A percentile compares a stretch with the other conserved stretches of the same genome.
Evolutionary conservation across 2,797 vertebrate species (phyloP).

Genomic region (Euphonia xanthogaster): DNA sequence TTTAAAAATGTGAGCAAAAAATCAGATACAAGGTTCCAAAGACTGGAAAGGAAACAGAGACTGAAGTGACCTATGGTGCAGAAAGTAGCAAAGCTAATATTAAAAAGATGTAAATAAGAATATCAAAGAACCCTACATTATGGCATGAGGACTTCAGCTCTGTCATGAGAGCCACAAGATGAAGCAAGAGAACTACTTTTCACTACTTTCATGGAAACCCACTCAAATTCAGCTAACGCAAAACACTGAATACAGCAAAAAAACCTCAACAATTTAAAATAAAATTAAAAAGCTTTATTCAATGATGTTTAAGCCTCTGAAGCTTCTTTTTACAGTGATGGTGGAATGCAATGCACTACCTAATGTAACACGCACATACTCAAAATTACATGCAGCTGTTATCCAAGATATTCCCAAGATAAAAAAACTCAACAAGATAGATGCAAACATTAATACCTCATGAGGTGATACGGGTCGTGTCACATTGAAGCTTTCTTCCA

Average conservation of each 20-base stretch:
- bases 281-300: background rate
- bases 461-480: slow-evolving; percentile 95
- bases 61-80: background rate
- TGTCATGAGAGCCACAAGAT: background rate
- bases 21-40: background rate
- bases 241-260: background rate
- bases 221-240: background rate
- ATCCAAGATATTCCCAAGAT: background rate
- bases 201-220: background rate
- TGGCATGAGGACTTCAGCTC: background rate
- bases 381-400: background rate
- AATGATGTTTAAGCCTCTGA: background rate
- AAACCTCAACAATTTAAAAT: background rate
- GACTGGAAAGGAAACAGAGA: background rate
- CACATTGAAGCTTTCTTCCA: slow-evolving; percentile 98
- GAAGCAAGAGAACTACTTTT: background rate
- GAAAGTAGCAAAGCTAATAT: background rate
- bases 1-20: background rate
- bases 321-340: background rate
- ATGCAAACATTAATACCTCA: slow-evolving; percentile 81
- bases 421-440: background rate
- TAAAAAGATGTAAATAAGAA: background rate
- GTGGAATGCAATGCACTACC: background rate
- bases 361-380: rapidly evolving
- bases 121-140: background rate